Percentiles rank a stretch among this genome's conserved stretches.
Conservation (phyloP, 2,113 vertebrate genomes). For the Anthoscopus minutus region DNA sequence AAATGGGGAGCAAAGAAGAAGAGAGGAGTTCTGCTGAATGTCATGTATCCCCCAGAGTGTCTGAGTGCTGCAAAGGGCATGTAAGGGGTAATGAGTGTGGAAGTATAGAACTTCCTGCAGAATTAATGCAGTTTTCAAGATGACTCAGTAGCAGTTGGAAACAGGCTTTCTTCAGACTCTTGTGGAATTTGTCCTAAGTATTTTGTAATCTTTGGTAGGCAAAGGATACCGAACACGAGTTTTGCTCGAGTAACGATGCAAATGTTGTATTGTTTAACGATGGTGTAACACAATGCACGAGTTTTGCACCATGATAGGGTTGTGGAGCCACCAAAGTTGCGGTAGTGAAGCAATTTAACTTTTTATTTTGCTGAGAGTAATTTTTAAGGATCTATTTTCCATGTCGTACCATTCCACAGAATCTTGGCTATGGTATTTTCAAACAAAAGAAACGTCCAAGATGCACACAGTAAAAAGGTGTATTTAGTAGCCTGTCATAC, state of each 20-base stretch:
- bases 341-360: not conserved
- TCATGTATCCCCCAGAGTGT: not conserved
- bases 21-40: not conserved
- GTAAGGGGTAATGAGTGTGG: not conserved
- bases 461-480: not conserved
- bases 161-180: not conserved
- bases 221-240: not conserved
- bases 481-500: not conserved
- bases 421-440: not conserved
- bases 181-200: not conserved
- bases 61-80: not conserved
- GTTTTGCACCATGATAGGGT: not conserved
- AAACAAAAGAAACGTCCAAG: not conserved
- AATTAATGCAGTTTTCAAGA: not conserved
- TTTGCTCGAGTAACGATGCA: too few species aligned
- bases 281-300: too few species aligned
- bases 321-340: not conserved
- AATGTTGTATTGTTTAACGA: too few species aligned
- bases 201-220: not conserved
- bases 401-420: not conserved
- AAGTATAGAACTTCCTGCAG: not conserved
- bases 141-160: not conserved
- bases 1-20: not conserved
- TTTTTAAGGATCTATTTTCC: not conserved
- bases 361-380: not conserved